Conservation (phyloP, 2,113 vertebrate genomes). For the Hoplias malabaricus region DNA sequence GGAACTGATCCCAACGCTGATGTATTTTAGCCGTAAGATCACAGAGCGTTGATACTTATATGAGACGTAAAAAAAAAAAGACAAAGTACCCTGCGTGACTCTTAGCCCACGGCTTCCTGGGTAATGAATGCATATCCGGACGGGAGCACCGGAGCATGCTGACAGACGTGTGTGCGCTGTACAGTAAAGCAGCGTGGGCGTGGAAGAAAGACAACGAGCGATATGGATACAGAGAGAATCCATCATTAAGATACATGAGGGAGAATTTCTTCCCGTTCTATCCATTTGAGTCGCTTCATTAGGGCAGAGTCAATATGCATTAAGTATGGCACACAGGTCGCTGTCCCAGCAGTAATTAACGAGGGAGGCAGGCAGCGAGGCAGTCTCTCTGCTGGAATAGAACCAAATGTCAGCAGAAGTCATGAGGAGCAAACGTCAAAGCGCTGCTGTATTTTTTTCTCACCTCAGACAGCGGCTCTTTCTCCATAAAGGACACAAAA, state of each 20-base stretch:
- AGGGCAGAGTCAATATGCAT: conserved; percentile 67
- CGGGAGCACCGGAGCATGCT: conserved; percentile 18
- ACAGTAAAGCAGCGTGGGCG: conserved; percentile 14
- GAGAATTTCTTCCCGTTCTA: conserved; percentile 51
- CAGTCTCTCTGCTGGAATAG: conserved; percentile 36
- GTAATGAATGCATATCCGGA: conserved; percentile 45
- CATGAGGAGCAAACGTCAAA: neutral
- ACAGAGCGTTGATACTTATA: conserved; percentile 6
- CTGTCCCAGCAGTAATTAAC: conserved; percentile 58
- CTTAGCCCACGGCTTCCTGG: conserved; percentile 14
- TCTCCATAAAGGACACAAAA: neutral
- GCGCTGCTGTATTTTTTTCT: neutral
- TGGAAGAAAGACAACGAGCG: conserved; percentile 17
- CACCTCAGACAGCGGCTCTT: neutral
- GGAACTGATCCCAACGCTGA: neutral
- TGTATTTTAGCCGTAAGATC: neutral
- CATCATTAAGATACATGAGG: conserved; percentile 65
- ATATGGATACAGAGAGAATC: conserved; percentile 39
- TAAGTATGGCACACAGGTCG: conserved; percentile 55
- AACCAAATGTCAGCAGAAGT: conserved; percentile 28
- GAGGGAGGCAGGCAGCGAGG: conserved; percentile 36
- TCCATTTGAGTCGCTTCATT: conserved; percentile 66
- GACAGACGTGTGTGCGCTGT: conserved; percentile 16
- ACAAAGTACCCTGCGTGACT: neutral
- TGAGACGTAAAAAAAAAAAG: conserved; percentile 30